These are phyloP conservation scores for Thysanoteuthis rhombus DNA, from an alignment of 2,888 invertebrate species.

Conservation along the genomic window DNA sequence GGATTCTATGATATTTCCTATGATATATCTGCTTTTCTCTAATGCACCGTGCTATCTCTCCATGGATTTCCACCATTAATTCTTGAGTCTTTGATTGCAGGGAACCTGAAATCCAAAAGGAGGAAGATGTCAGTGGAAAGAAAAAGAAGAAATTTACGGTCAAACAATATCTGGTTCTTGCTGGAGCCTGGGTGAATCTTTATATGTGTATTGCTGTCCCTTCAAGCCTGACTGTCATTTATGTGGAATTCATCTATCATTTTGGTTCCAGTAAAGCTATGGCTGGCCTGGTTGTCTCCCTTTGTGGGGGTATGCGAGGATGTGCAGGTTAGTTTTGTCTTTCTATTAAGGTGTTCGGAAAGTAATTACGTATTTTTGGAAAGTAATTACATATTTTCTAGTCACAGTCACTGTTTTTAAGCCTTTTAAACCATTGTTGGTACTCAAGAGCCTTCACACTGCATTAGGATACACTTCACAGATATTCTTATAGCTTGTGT, in stretches of 20 bases:
- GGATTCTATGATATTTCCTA: too few species aligned
- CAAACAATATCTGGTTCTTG: conserved; percentile 12
- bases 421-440: too few species aligned
- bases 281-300: conserved; percentile 22
- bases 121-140: background rate
- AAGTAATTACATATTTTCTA: too few species aligned
- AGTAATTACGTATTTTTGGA: too few species aligned
- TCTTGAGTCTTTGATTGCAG: background rate
- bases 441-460: too few species aligned
- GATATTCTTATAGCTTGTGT: too few species aligned
- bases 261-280: conserved; percentile 20
- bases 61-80: too few species aligned
- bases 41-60: too few species aligned
- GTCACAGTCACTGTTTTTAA: too few species aligned
- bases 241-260: conserved; percentile 20
- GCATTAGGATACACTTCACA: too few species aligned
- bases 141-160: background rate
- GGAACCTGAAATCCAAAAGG: background rate
- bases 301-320: conserved; percentile 27
- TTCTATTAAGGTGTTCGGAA: too few species aligned
- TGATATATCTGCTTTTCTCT: too few species aligned
- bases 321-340: conserved; percentile 13
- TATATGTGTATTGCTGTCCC: conserved; percentile 22
- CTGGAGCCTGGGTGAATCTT: conserved; percentile 28
- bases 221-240: conserved; percentile 23